Percentiles rank a stretch among this genome's conserved stretches.
Conservation (phyloP, 2,888 invertebrate species). For the Pogonocherus hispidulus region DNA sequence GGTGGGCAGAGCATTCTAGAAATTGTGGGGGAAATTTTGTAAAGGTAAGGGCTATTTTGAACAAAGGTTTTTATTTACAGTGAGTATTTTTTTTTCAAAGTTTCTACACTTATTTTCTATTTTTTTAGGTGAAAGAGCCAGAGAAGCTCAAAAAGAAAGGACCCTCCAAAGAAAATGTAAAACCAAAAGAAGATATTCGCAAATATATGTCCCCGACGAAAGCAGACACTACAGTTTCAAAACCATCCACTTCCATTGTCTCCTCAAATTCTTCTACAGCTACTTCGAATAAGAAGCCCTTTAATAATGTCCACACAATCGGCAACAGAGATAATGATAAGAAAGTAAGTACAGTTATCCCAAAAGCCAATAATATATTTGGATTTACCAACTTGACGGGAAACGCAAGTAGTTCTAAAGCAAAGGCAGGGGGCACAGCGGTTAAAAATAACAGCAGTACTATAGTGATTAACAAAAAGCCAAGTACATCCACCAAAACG, state of each 20-base stretch:
- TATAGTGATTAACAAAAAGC: slow-evolving; percentile 51
- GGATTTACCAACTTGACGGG: slow-evolving; percentile 52
- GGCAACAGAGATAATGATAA: slow-evolving; percentile 35
- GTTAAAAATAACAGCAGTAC: slow-evolving; percentile 62
- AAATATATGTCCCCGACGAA: slow-evolving; percentile 25
- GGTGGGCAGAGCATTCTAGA: slow-evolving; percentile 86
- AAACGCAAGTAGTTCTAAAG: slow-evolving; percentile 1
- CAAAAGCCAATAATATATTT: slow-evolving; percentile 53
- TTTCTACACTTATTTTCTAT: too few species aligned
- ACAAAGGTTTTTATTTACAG: not conserved
- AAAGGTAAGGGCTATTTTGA: slow-evolving; percentile 78
- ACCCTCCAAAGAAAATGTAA: slow-evolving; percentile 28
- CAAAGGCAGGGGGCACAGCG: slow-evolving; percentile 52
- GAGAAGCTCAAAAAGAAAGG: slow-evolving; percentile 44
- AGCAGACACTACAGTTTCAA: not conserved
- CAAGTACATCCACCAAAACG: slow-evolving; percentile 32
- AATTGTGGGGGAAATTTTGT: slow-evolving; percentile 87
- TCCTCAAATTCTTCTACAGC: not conserved
- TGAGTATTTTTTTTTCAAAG: too few species aligned
- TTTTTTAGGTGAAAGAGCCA: slow-evolving; percentile 51
- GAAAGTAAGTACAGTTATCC: slow-evolving; percentile 46
- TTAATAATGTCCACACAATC: slow-evolving; percentile 40
- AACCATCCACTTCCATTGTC: slow-evolving; percentile 2
- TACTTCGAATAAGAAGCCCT: not conserved
- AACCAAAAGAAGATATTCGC: slow-evolving; percentile 41